phyloP scores from a whole-genome alignment of 2,113 vertebrate species.

The Paradisaea rubra region DNA sequence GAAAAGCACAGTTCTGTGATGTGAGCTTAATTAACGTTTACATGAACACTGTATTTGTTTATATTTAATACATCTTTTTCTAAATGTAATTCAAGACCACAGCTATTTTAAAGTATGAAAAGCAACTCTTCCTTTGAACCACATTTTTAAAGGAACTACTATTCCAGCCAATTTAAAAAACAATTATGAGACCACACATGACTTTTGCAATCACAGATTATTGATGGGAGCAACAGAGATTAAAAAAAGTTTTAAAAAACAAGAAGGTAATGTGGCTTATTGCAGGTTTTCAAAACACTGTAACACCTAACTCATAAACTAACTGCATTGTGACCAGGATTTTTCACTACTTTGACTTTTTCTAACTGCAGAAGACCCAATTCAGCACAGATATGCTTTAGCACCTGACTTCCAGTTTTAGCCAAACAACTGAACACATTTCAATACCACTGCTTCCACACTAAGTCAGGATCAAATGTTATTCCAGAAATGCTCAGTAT shows the following conservation, averaged over 20 bases:
- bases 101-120: neutral
- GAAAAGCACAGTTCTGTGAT: neutral
- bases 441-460: neutral
- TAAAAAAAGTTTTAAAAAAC: neutral
- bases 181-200: neutral
- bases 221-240: neutral
- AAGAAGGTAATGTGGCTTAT: neutral
- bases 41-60: neutral
- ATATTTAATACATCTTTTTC: neutral
- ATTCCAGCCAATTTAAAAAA: neutral
- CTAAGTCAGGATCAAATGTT: neutral
- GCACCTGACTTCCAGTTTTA: neutral
- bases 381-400: neutral
- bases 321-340: neutral
- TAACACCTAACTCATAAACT: neutral
- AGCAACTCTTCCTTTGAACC: neutral
- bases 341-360: neutral
- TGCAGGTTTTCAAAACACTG: neutral
- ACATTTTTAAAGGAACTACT: neutral
- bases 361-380: neutral
- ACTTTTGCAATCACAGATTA: neutral
- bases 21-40: neutral
- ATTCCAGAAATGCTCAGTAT: neutral
- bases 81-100: slow-evolving; percentile 3
- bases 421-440: neutral